phyloP scores from a whole-genome alignment of 2,888 invertebrate species.

The Hoplodrina blanda region DNA sequence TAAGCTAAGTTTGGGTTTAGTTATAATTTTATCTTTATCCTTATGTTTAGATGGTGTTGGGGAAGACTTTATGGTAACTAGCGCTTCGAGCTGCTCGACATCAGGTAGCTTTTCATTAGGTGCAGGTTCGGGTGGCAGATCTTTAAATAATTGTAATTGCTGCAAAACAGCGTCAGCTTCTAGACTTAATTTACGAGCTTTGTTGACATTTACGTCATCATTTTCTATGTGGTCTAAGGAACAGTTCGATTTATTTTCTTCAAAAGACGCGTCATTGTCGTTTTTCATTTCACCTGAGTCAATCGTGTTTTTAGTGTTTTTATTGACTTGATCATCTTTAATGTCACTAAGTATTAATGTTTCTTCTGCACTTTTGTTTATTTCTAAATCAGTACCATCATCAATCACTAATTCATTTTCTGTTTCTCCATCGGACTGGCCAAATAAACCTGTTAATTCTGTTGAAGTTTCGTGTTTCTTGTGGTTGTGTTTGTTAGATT shows the following conservation, averaged over 20 bases:
- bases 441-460: conserved; percentile 54
- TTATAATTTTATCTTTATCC: conserved; percentile 60
- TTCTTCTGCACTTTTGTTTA: conserved; percentile 64
- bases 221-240: conserved; percentile 49
- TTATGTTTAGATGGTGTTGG: conserved; percentile 60
- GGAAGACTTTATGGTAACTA: conserved; percentile 51
- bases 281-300: conserved; percentile 26
- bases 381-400: conserved; percentile 62
- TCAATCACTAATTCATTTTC: conserved; percentile 81
- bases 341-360: conserved; percentile 57
- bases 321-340: conserved; percentile 26
- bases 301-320: conserved; percentile 31
- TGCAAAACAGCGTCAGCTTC: conserved; percentile 78
- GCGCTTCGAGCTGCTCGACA: conserved; percentile 58
- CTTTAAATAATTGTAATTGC: conserved; percentile 77
- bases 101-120: conserved; percentile 61
- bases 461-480: conserved; percentile 36
- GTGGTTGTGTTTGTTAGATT: conserved; percentile 28
- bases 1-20: conserved; percentile 70
- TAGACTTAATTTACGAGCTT: conserved; percentile 79
- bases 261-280: conserved; percentile 30
- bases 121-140: conserved; percentile 76
- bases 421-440: conserved; percentile 73
- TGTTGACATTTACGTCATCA: conserved; percentile 76
- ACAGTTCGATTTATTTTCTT: conserved; percentile 50